Evolutionary conservation across 1,140 invertebrate species (phyloP), one percentile per base, ranked within the genome.

Genomic region (Ptiloglossa arizonensis): DNA sequence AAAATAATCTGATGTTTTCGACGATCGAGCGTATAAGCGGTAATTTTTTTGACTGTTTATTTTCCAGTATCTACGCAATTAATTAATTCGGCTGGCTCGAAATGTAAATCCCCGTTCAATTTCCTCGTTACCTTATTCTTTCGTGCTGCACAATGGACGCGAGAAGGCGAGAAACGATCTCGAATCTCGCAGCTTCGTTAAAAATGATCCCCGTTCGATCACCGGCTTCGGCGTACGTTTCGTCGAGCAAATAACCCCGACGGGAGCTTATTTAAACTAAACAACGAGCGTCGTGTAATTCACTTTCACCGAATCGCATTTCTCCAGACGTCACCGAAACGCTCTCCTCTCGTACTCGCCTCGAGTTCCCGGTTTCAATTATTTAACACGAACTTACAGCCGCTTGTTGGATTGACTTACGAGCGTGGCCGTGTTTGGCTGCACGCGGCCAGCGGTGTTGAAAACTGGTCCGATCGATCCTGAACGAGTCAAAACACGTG

Each of bases 381-480:
- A 81, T 82, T 64, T 63, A 29, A 15, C 15, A 19, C 59, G 73
- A 69, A 81, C 62, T 75, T 66, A 81, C 59, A 32, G 60, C 22
- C 38, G 80, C 32, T 82, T 50, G 54, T 80, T 44, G 44, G 52
- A 82, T 83, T 77, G 67, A 83, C 62, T 82, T 82, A 78, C 62
- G 62, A 80, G 74, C 73, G 32, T 69, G 72, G 38, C 66, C 54
- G 35, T 35, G 35, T 35, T 35, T 5, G 60, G 75, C 46, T 41
- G 71, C n/a, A 68, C 35, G 38, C 63, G 32, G 46, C 48, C 27
- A 38, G 66, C 50, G 35, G 19, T 62, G 66, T 46, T 38, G 38
- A 46, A 73, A 83, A 83, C 80, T 79, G 54, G 74, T 50, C 60
- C 67, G 64, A 83, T 82, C 80, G 46, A 64, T 83, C 63, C 54